Evolutionary conservation across 2,888 invertebrate genomes (phyloP).

Genomic region (Parnassius orleans): DNA sequence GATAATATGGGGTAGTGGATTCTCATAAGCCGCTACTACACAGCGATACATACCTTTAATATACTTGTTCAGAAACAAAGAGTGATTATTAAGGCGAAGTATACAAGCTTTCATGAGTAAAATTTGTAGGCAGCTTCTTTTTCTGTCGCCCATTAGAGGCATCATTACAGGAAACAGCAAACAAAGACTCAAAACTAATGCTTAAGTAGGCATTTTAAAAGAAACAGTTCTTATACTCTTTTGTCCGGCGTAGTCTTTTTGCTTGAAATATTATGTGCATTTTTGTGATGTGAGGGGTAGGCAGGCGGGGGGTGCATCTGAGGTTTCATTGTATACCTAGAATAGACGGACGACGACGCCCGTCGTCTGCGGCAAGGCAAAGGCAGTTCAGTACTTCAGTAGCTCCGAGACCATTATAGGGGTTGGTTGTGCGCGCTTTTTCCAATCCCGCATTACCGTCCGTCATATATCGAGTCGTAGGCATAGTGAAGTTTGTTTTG

Average conservation of each 20-base stretch:
- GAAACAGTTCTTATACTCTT: slow-evolving; percentile 57
- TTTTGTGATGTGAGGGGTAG: slow-evolving; percentile 50
- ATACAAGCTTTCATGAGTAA: background rate
- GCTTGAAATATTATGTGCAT: slow-evolving; percentile 67
- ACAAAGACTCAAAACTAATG: slow-evolving; percentile 44
- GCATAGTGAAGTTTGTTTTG: slow-evolving; percentile 56
- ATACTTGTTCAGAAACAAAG: too few relatives aligned
- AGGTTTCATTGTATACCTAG: slow-evolving; percentile 52
- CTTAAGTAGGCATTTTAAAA: slow-evolving; percentile 39
- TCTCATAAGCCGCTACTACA: too few relatives aligned
- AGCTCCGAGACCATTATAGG: slow-evolving; percentile 55
- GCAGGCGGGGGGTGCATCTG: slow-evolving; percentile 52
- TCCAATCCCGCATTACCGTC: slow-evolving; percentile 12
- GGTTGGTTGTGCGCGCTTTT: slow-evolving; percentile 56
- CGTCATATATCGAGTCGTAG: slow-evolving; percentile 44
- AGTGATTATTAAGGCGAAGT: background rate
- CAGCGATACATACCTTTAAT: too few relatives aligned
- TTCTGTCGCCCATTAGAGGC: slow-evolving; percentile 34
- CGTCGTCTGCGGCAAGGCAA: slow-evolving; percentile 38
- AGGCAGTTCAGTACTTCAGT: slow-evolving; percentile 44
- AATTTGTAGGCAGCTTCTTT: slow-evolving; percentile 50
- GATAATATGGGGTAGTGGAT: too few relatives aligned
- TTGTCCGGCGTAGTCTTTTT: slow-evolving; percentile 46
- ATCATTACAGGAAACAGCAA: slow-evolving; percentile 41
- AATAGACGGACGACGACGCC: slow-evolving; percentile 41